Conservation (phyloP, 1,140 invertebrate species). For the Papilio aristodemus region DNA sequence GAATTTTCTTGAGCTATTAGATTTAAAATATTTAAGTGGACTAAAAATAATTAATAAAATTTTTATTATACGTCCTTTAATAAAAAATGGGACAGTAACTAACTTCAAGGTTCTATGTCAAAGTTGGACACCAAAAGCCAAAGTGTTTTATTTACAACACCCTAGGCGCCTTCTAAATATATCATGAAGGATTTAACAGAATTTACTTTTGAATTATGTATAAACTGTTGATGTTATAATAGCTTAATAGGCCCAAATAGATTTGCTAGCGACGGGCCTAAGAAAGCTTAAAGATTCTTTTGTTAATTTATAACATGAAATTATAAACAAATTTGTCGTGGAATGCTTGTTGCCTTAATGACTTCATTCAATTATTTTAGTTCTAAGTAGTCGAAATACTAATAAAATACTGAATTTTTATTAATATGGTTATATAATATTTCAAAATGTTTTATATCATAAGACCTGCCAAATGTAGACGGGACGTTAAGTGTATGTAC, state of each 20-base stretch:
- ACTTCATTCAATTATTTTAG: too few relatives aligned
- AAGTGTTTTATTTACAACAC: slow-evolving; percentile 28
- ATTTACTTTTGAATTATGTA: slow-evolving; percentile 14
- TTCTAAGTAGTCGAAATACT: too few relatives aligned
- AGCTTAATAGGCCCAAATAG: background rate
- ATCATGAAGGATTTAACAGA: slow-evolving; percentile 15
- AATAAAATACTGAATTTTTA: too few relatives aligned
- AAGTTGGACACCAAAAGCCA: slow-evolving; percentile 19
- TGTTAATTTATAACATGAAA: background rate
- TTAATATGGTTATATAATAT: too few relatives aligned
- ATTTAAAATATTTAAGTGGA: too few relatives aligned
- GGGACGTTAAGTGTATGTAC: too few relatives aligned
- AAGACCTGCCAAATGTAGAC: too few relatives aligned
- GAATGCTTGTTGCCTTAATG: too few relatives aligned
- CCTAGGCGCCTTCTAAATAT: slow-evolving; percentile 20
- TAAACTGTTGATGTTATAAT: slow-evolving; percentile 17
- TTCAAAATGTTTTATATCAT: too few relatives aligned
- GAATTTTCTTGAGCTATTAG: too few relatives aligned
- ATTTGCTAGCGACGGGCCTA: background rate
- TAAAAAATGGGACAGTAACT: background rate
- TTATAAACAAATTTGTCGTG: background rate
- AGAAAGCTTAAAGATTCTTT: background rate
- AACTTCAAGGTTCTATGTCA: slow-evolving; percentile 9
- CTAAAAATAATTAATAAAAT: too few relatives aligned
- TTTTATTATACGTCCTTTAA: background rate